These are phyloP conservation scores for Lacerta agilis DNA, from an alignment of 2,797 vertebrate species.

Conservation along the genomic window DNA sequence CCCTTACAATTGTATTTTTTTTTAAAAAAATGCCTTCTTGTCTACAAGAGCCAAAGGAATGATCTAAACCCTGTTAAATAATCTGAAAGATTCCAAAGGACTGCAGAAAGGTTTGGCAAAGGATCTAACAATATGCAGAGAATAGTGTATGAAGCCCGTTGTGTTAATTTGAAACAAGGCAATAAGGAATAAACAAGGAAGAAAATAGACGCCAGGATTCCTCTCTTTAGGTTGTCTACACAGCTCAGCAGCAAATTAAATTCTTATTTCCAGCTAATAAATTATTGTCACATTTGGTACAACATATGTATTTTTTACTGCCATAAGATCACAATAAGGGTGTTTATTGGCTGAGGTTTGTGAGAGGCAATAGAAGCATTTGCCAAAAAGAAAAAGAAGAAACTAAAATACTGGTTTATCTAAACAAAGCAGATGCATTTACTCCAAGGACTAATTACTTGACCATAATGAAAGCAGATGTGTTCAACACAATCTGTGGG, in stretches of 20 bases:
- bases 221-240: constrained; percentile 7
- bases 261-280: not conserved
- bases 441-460: constrained; percentile 3
- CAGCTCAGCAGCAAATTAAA: not conserved
- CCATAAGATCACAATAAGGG: constrained; percentile 5
- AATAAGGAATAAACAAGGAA: not conserved
- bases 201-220: constrained; percentile 22
- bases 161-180: constrained; percentile 26
- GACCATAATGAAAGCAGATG: constrained; percentile 27
- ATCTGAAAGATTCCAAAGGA: not conserved
- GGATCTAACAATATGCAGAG: not conserved
- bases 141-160: not conserved
- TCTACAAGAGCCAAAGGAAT: not conserved
- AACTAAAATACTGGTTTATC: constrained; percentile 5
- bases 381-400: not conserved
- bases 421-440: constrained; percentile 16
- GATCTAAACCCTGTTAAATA: constrained; percentile 15
- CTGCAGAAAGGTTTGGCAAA: constrained; percentile 1
- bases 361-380: not conserved
- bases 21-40: not conserved
- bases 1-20: not conserved
- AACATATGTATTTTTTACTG: not conserved
- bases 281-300: not conserved
- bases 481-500: constrained; percentile 14
- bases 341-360: not conserved